phyloP scores from a whole-genome alignment of 2,888 invertebrate species.

The Sarcophaga subvicina region DNA sequence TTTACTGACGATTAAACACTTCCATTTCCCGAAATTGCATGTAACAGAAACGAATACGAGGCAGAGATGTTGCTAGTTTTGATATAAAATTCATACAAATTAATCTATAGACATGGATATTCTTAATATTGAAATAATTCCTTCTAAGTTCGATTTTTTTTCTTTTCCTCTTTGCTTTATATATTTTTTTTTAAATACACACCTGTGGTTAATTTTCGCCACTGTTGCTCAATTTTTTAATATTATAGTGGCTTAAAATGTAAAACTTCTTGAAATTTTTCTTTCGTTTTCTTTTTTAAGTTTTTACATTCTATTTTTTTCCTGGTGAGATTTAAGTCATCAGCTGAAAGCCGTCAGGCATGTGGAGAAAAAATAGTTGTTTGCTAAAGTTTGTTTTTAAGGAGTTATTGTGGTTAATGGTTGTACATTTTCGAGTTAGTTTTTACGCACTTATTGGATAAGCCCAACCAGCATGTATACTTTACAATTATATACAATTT shows the following conservation, averaged over 20 bases:
- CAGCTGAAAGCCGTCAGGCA: slow-evolving; percentile 30
- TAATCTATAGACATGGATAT: too few species aligned
- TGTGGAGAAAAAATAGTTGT: slow-evolving; percentile 28
- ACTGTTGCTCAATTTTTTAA: slow-evolving; percentile 46
- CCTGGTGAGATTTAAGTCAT: neutral
- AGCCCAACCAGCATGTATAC: neutral
- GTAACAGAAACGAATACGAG: neutral
- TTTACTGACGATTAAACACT: slow-evolving; percentile 26
- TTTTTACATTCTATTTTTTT: slow-evolving; percentile 40
- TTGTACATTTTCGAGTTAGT: slow-evolving; percentile 42
- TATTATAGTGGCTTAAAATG: slow-evolving; percentile 51
- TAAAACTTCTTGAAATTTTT: slow-evolving; percentile 52
- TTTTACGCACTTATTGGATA: slow-evolving; percentile 45
- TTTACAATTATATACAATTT: too few species aligned
- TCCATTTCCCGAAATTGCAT: neutral
- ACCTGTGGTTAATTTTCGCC: slow-evolving; percentile 45
- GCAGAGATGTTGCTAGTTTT: too few species aligned
- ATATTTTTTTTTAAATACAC: slow-evolving; percentile 21
- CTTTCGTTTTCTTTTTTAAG: slow-evolving; percentile 21
- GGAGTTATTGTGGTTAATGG: slow-evolving; percentile 63
- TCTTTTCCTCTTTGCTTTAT: neutral
- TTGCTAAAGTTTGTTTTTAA: slow-evolving; percentile 55
- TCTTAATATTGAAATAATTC: too few species aligned
- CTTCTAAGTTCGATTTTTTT: too few species aligned
- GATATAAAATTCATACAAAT: too few species aligned